Evolutionary conservation across 2,888 invertebrate genomes (phyloP), one percentile per base, ranked within the genome.

Genomic region (Pyrgus malvae): DNA sequence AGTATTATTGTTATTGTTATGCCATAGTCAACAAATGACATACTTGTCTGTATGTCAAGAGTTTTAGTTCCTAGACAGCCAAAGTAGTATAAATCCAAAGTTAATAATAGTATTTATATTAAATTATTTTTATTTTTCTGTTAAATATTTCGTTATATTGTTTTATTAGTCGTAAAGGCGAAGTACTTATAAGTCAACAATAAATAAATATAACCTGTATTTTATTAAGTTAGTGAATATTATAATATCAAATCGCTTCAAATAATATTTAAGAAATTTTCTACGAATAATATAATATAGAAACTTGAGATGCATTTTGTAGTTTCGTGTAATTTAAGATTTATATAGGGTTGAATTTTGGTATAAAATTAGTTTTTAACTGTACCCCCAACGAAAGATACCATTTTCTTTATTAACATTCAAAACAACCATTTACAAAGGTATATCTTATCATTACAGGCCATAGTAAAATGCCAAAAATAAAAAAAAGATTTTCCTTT

Each of bases 51-150:
- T 38, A 29, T 33, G 37, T 5, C 33, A 40, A 54, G 51, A 42
- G 41, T 57, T 63, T 70, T 65, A 60, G 74, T 77, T 75, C 75
- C 75, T 73, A 70, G 57, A 53, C 58, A 67, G 66, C 74, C 76
- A 75, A 75, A 75, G 67, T 72, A 68, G 60, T 19, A 29, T 58
- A 50, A 56, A 48, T 62, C 62, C 66, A 67, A 67, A 65, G 65
- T n/a, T n/a, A n/a, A n/a, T n/a, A n/a, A n/a, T 42, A 33, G 40
- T 60, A 56, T 59, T 50, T 62, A 60, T 59, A 62, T 65, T 19
- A 29, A 17, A 29, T n/a, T n/a, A n/a, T n/a, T n/a, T n/a, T 38
- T 21, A 19, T 29, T 40, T 17, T 40, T 25, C 41, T 65, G 63
- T 66, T 69, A 54, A 63, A 62, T 69, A 66, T 62, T 68, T 55